Evolutionary conservation across 2,797 vertebrate species (phyloP), one percentile per base, ranked within the genome.

Genomic region (Protonibea diacanthus): DNA sequence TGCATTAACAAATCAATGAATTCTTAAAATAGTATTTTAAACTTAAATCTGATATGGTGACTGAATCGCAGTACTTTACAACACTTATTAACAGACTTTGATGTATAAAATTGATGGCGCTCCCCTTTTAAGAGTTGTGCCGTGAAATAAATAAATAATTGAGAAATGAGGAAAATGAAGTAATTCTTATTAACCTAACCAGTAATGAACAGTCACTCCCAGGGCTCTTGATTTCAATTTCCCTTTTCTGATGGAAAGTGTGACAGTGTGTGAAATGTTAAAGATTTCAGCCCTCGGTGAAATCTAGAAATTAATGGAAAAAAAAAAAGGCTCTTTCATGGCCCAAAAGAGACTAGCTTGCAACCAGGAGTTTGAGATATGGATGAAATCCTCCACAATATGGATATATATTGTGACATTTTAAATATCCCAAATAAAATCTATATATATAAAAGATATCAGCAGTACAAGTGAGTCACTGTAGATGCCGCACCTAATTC

Each of bases 1-100:
- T 44, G 10, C 63, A 47, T 62, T 51, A 73, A 62, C 18, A 76
- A 62, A 53, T 59, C 65, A 53, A 44, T 76, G 47, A 53, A 47
- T 67, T 55, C 13, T 51, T n/a, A 15, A 69, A 49, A 42, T 40
- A 21, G 66, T 27, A 51, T 71, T 12, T 20, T n/a, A 9, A 67
- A 67, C 17, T 27, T 53, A 42, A 73, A 67, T 68, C 40, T 53
- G 12, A 52, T 42, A 48, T 3, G 14, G 29, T 33, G 20, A 61
- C 48, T 48, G 27, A 47, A 57, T 45, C n/a, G n/a, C n/a, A 9
- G 33, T 8, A 53, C 51, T 55, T 3, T 10, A 11, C 10, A 13
- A 42, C 12, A 15, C 33, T 18, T 21, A 10, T 44, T 2, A 25
- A 44, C 14, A 42, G 21, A 42, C 5, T 8, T 20, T 25, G 38